Percentiles rank a stretch among this genome's conserved stretches.
These are phyloP conservation scores for Addax nasomaculatus DNA, from an alignment of 2,113 vertebrate species.

Conservation along the genomic window DNA sequence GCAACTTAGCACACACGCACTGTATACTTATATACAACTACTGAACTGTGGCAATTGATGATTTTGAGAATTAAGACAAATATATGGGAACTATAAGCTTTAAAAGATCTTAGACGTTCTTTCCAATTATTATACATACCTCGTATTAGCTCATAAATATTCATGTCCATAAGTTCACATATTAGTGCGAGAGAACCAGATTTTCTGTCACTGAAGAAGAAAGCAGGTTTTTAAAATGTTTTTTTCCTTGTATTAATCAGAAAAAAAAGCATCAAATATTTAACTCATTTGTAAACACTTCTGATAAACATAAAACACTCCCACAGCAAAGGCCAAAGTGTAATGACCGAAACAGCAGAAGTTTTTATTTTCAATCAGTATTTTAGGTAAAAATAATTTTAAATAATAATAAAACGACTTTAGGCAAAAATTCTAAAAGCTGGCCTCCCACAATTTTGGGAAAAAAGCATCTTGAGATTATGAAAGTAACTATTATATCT, in stretches of 20 bases:
- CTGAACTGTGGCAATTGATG: rapidly evolving
- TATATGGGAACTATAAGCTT: not conserved
- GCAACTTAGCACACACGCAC: not conserved
- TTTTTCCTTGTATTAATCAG: conserved; percentile 42
- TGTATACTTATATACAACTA: rapidly evolving
- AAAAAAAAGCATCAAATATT: conserved; percentile 51
- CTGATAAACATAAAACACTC: not conserved
- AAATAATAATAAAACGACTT: not conserved
- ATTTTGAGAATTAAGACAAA: not conserved
- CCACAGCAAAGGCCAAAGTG: not conserved
- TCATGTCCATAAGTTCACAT: conserved; percentile 95
- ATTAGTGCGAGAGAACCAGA: conserved; percentile 87
- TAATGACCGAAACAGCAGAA: not conserved
- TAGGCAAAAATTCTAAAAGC: not conserved
- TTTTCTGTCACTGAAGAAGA: conserved; percentile 87
- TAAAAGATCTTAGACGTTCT: not conserved
- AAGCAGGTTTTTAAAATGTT: conserved; percentile 49
- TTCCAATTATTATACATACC: conserved; percentile 76
- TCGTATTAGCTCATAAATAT: conserved; percentile 92
- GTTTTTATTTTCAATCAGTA: conserved; percentile 35
- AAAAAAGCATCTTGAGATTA: not conserved
- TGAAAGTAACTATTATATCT: not conserved
- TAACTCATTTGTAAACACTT: not conserved
- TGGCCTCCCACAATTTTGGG: not conserved
- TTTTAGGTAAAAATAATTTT: conserved; percentile 1